Base-by-base conservation (phyloP, 2,113 vertebrate genomes). In the Eulemur rufifrons region DNA sequence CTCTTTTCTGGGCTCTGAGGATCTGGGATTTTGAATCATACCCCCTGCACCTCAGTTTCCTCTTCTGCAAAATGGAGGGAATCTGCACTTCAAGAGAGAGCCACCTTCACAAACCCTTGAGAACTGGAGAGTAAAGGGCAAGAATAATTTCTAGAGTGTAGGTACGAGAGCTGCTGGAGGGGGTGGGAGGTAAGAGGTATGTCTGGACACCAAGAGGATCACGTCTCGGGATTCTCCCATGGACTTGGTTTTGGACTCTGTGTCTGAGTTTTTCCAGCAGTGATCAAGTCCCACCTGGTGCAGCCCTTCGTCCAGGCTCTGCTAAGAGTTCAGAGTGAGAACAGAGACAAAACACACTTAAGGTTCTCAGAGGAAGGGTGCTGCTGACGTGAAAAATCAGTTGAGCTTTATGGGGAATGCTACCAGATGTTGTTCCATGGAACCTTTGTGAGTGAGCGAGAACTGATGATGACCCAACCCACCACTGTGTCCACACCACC, bases 391-490 rank as follows among this genome's bases (percentile, higher is more conserved):
- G 64, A 69, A 37, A 45, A 52, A 37, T 7, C 2, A 3, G 0
- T 1, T 14, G 71, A 71, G 68, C 59, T 83, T 50, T 17, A 34
- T 2, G n/a, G 64, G 52, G 50, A 42, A 63, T 2, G 50, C n/a
- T 6, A 11, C 37, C 84, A 64, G 47, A 34, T 50, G 52, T 12
- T 25, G 32, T 66, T 52, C 63, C 2, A 4, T 23, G 47, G 89
- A 45, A 29, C 47, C 13, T 66, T 14, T 1, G 8, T 0, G 18
- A 77, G 54, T 8, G 2, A 10, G 11, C 0, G 3, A 18, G 20
- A 20, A 11, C 0, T 0, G 9, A n/a, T 1, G n/a, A 29, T 1
- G n/a, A 15, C 34, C 4, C 27, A 0, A 7, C 32, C 29, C 56
- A 29, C 27, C 6, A 8, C 45, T 23, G 50, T 5, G 13, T 25